These are phyloP conservation scores for Mus pahari DNA, from an alignment of 2,113 vertebrate genomes.

Conservation along the genomic window DNA sequence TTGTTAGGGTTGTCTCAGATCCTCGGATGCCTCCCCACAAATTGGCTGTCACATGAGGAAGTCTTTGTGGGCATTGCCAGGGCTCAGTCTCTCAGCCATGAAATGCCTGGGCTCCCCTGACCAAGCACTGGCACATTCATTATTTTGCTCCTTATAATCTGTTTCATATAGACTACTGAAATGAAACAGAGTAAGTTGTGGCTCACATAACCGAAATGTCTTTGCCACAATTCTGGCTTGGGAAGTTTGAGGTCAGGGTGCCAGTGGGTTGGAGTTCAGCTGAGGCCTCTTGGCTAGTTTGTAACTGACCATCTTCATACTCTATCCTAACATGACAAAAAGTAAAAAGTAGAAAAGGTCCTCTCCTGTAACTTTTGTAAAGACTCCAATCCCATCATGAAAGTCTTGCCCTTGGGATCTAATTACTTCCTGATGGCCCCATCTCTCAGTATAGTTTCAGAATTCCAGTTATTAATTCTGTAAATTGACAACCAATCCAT, in stretches of 20 bases:
- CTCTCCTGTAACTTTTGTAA: neutral
- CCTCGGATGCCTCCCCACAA: neutral
- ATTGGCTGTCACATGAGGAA: neutral
- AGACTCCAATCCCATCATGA: neutral
- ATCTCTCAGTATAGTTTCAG: neutral
- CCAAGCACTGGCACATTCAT: neutral
- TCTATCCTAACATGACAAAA: neutral
- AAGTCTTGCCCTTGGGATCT: no score
- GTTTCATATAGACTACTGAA: neutral
- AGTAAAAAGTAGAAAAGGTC: neutral
- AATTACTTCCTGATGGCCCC: neutral
- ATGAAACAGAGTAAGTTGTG: neutral
- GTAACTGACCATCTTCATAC: neutral
- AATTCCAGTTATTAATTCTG: neutral
- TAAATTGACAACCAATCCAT: neutral
- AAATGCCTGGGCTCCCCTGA: neutral
- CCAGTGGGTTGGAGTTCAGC: neutral
- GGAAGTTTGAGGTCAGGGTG: neutral
- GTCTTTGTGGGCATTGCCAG: neutral
- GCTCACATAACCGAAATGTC: neutral
- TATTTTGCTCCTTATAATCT: constrained; percentile 25
- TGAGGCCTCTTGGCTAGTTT: neutral
- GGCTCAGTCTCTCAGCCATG: neutral
- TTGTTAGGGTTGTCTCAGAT: neutral
- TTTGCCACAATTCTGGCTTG: neutral